Base-by-base conservation (phyloP, 2,797 vertebrate genomes). In the Melanotaenia trifasciata region DNA sequence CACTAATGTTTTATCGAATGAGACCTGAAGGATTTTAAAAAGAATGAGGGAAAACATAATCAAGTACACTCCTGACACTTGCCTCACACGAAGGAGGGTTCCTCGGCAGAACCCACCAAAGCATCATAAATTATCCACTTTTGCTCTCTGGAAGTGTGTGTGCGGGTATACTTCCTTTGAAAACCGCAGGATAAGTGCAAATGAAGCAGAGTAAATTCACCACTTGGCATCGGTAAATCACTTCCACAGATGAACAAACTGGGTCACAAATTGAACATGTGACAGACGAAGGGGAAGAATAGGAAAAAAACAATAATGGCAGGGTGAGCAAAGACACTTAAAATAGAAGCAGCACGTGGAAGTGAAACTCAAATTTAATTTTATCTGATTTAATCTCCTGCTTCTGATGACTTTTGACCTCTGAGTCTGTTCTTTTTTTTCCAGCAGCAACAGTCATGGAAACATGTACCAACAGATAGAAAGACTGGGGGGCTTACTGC, bases 1-100 rank as follows among this genome's bases (percentile, higher is more conserved):
- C 67, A 47, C 81, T 87, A 80, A 87, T 84, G 83, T 84, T 84
- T 53, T 71, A 57, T 69, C 76, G 79, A 80, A 89, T 47, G 68
- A 87, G 74, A 78, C 80, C 68, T 81, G 78, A 12, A 74, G 58
- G 76, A 69, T 67, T 76, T 69, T 36, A 75, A 68, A 80, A 68
- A 14, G 36, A 79, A 67, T 70, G 57, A 28, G 10, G 59, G 53
- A 68, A 80, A 72, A 77, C 64, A 54, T 63, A 72, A 83, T 24
- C 58, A 22, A 77, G 40, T 45, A 57, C 69, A 73, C 80, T 24
- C 36, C 11, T 81, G 84, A 81, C 69, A 76, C 83, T 86, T 61
- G 36, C 30, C 58, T 72, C 64, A 74, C 67, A 56, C 0, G 1
- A 66, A 68, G 1, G 65, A 67, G 69, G 35, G 77, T 43, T 69